These are phyloP conservation scores for Heterotilapia buettikoferi DNA, from an alignment of 2,113 vertebrate species.

Conservation along the genomic window DNA sequence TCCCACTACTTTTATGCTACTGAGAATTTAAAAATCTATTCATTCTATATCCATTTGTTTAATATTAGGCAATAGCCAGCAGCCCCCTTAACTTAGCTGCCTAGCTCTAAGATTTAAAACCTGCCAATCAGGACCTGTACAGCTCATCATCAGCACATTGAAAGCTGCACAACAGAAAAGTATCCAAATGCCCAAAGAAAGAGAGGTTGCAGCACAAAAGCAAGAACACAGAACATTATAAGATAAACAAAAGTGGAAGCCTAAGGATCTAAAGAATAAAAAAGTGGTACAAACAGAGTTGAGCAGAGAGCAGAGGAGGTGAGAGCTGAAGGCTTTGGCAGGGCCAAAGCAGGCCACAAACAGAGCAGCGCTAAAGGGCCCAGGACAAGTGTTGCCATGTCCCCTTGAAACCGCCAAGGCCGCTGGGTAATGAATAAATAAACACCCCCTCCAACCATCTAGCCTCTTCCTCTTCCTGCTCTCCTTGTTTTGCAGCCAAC, in stretches of 20 bases:
- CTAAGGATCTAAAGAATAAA: not conserved
- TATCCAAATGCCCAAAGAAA: not conserved
- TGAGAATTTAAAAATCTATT: not conserved
- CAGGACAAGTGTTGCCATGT: slow-evolving; percentile 71
- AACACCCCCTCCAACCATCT: slow-evolving; percentile 74
- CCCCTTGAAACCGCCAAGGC: slow-evolving; percentile 70
- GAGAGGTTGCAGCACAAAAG: not conserved
- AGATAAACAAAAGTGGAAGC: not conserved
- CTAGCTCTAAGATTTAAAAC: not conserved
- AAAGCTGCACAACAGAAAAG: not conserved
- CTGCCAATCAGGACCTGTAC: not conserved
- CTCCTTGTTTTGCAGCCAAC: slow-evolving; percentile 42
- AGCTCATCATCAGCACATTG: not conserved
- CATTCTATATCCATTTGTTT: not conserved
- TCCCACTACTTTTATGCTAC: not conserved
- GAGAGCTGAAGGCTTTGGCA: slow-evolving; percentile 56
- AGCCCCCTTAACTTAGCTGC: not conserved
- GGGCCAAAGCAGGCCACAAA: slow-evolving; percentile 47
- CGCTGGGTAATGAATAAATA: slow-evolving; percentile 77
- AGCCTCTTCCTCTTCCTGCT: slow-evolving; percentile 66
- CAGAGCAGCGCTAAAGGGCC: slow-evolving; percentile 52
- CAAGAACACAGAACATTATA: not conserved
- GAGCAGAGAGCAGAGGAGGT: not conserved
- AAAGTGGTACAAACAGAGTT: not conserved
- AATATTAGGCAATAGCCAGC: not conserved